Percentiles rank a stretch among this genome's conserved stretches.
phyloP scores from a whole-genome alignment of 1,140 invertebrate genomes.

The Drosophila sp. region DNA sequence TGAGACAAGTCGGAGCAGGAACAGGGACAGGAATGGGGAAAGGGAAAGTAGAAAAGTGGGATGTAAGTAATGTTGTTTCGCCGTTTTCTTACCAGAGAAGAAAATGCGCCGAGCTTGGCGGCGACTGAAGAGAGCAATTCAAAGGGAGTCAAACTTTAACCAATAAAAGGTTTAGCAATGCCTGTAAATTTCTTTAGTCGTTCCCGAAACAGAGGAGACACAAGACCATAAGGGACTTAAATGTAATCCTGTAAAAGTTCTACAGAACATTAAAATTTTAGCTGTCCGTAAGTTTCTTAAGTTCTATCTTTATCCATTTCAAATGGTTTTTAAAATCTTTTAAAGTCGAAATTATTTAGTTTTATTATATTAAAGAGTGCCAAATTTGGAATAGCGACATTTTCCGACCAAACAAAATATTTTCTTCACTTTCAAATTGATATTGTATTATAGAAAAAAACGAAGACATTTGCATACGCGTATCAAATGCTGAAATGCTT shows the following conservation, averaged over 20 bases:
- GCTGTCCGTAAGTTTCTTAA: too few species aligned
- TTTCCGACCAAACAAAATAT: neutral
- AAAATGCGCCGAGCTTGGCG: constrained; percentile 66
- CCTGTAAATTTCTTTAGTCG: neutral
- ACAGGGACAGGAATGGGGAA: constrained; percentile 74
- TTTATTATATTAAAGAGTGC: constrained; percentile 11
- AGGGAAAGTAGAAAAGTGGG: constrained; percentile 58
- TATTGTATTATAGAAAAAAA: neutral
- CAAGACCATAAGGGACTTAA: too few species aligned
- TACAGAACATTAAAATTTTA: too few species aligned
- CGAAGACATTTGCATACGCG: neutral
- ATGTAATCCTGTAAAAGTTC: too few species aligned
- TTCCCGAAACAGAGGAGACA: neutral
- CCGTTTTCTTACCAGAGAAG: constrained; percentile 75
- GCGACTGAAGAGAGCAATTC: constrained; percentile 17
- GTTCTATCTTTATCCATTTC: too few species aligned
- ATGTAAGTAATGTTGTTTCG: constrained; percentile 70
- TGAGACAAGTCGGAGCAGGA: constrained; percentile 19
- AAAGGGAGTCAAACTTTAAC: neutral
- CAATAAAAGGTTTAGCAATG: too few species aligned
- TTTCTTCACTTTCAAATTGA: neutral
- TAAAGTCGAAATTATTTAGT: constrained; percentile 9
- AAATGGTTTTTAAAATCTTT: neutral
- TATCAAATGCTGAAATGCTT: constrained; percentile 25
- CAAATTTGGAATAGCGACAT: constrained; percentile 7